Evolutionary conservation across 2,888 invertebrate species (phyloP).

Genomic region (Dromius quadrimaculatus): DNA sequence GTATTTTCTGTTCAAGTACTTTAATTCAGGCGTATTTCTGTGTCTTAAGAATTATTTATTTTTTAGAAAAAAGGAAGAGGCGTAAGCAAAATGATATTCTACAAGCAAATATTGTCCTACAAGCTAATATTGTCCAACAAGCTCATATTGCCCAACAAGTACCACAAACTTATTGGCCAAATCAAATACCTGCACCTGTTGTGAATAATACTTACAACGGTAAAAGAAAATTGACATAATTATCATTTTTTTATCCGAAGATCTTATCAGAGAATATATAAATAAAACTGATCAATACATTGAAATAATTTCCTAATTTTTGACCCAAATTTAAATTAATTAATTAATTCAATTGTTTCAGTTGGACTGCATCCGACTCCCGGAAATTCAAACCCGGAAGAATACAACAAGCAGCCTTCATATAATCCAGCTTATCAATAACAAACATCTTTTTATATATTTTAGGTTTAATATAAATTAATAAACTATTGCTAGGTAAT

Average conservation of each 20-base stretch:
- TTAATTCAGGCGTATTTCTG: neutral
- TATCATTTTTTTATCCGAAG: neutral
- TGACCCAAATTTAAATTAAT: neutral
- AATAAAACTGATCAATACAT: neutral
- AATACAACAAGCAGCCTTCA: neutral
- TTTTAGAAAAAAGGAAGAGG: too few relatives aligned
- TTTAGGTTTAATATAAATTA: neutral
- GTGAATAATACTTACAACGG: too few relatives aligned
- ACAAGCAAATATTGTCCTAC: too few relatives aligned
- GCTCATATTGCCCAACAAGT: too few relatives aligned
- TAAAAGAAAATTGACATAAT: too few relatives aligned
- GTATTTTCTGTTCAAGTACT: neutral
- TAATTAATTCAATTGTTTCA: neutral
- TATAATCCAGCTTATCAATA: slow-evolving; percentile 13
- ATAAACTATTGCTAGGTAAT: slow-evolving; percentile 15
- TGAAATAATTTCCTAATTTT: too few relatives aligned
- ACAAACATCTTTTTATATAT: slow-evolving; percentile 14
- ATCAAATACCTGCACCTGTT: too few relatives aligned
- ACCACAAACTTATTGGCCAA: too few relatives aligned
- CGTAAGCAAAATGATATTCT: too few relatives aligned
- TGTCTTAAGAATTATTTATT: neutral
- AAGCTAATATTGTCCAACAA: too few relatives aligned
- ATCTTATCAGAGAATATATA: neutral
- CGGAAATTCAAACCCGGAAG: neutral
- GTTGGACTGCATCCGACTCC: neutral